Evolutionary conservation across 2,797 vertebrate species (phyloP).

Genomic region (Podargus strigoides): DNA sequence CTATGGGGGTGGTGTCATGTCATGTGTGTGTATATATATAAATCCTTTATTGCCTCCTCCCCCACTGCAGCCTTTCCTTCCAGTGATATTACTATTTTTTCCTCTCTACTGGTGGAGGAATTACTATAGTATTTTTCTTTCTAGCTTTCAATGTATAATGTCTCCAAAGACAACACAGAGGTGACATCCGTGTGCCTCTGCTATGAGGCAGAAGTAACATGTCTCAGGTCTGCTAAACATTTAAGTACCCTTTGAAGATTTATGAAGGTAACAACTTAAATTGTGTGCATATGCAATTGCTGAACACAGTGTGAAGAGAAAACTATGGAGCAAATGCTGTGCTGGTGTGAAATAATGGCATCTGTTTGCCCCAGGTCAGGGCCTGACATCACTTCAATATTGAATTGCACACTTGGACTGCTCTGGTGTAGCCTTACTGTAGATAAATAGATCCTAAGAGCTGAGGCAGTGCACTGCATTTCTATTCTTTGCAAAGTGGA

Average conservation of each 20-base stretch:
- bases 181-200: neutral
- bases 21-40: neutral
- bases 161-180: neutral
- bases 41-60: neutral
- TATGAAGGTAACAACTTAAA: neutral
- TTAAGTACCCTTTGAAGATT: neutral
- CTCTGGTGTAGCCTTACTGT: neutral
- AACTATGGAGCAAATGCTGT: neutral
- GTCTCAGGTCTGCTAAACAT: neutral
- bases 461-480: neutral
- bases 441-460: neutral
- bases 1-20: neutral
- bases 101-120: neutral
- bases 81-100: neutral
- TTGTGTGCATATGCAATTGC: neutral
- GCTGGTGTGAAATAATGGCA: neutral
- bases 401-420: neutral
- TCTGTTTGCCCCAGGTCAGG: neutral
- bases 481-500: neutral
- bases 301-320: accelerated
- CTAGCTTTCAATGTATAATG: neutral
- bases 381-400: neutral
- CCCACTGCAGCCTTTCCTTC: neutral
- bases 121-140: neutral
- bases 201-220: neutral